Evolutionary conservation across 2,888 invertebrate species (phyloP).

Genomic region (Ectemnius lituratus): DNA sequence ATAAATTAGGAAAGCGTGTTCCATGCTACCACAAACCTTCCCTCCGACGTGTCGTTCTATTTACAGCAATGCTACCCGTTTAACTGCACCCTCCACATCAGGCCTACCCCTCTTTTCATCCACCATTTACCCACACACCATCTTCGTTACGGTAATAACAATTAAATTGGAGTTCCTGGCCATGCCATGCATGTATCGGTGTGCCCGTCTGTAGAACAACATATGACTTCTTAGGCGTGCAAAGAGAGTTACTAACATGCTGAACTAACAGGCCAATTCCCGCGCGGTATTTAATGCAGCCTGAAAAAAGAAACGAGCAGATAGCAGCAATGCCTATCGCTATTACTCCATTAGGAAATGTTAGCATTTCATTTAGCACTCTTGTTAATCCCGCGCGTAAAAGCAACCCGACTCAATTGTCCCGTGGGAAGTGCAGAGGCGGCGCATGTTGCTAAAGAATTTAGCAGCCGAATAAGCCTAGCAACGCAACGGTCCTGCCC

Average conservation of each 20-base stretch:
- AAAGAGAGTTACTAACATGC: neutral
- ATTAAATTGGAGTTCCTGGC: constrained; percentile 28
- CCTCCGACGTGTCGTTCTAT: constrained; percentile 37
- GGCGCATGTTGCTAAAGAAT: constrained; percentile 32
- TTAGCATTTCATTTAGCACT: constrained; percentile 48
- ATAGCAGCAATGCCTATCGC: constrained; percentile 18
- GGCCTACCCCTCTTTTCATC: constrained; percentile 20
- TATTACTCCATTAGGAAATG: constrained; percentile 31
- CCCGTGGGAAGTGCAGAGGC: constrained; percentile 31
- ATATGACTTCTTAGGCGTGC: neutral
- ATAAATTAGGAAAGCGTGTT: constrained; percentile 50
- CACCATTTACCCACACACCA: neutral
- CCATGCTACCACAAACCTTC: constrained; percentile 10
- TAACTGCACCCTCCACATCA: constrained; percentile 57
- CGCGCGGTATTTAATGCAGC: too few relatives aligned
- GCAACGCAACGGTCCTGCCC: neutral
- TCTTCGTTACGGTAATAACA: constrained; percentile 44
- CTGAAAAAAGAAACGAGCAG: constrained; percentile 11
- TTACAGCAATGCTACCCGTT: constrained; percentile 51
- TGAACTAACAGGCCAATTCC: too few relatives aligned
- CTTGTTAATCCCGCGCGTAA: constrained; percentile 25
- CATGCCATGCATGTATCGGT: neutral
- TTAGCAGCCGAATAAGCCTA: constrained; percentile 28
- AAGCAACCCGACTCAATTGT: neutral
- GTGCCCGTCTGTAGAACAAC: too few relatives aligned